Conservation (phyloP, 2,113 vertebrate species). For the Archilochus colubris region DNA sequence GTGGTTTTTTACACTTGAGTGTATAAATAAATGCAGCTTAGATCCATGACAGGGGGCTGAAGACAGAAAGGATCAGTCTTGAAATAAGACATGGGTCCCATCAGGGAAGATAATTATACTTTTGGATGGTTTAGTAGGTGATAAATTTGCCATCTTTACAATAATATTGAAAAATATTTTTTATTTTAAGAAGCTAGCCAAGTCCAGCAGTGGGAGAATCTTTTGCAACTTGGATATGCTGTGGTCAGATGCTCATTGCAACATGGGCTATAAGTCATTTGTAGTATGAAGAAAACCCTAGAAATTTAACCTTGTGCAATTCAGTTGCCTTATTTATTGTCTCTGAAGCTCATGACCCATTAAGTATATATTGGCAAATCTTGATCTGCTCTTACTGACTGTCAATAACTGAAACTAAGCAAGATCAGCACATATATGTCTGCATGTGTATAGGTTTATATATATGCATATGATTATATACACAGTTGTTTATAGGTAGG, state of each 20-base stretch:
- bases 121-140: background rate
- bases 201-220: background rate
- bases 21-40: background rate
- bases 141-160: background rate
- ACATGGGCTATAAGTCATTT: background rate
- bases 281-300: background rate
- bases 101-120: background rate
- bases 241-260: accelerated
- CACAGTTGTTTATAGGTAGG: background rate
- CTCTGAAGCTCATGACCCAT: background rate
- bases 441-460: background rate
- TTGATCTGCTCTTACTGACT: background rate
- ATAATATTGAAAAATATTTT: background rate
- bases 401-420: background rate
- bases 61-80: background rate
- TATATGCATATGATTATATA: background rate
- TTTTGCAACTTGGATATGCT: background rate
- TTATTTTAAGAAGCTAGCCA: background rate
- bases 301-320: background rate
- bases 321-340: background rate
- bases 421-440: background rate
- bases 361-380: background rate
- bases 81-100: background rate
- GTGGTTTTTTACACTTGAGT: background rate
- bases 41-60: background rate